Evolutionary conservation across 2,113 vertebrate species (phyloP).

Genomic region (Platysteira castanea): DNA sequence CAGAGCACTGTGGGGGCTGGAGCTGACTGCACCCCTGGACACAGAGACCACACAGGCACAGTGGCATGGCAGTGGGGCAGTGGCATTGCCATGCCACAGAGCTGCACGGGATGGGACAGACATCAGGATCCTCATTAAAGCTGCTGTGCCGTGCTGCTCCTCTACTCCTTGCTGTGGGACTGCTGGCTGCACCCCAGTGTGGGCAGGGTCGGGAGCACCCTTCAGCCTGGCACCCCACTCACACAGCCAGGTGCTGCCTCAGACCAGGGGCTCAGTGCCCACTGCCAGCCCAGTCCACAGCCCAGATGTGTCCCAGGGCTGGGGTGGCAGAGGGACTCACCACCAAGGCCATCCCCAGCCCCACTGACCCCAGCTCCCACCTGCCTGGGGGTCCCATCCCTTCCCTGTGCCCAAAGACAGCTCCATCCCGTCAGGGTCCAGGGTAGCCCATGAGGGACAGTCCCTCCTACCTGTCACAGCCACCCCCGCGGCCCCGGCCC

Average conservation of each 20-base stretch:
- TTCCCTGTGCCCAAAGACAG: neutral
- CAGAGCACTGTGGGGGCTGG: neutral
- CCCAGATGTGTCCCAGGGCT: neutral
- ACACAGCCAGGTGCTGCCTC: neutral
- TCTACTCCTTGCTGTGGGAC: accelerated
- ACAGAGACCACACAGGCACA: accelerated
- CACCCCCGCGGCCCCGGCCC: neutral
- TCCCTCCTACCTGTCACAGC: neutral
- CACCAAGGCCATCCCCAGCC: accelerated
- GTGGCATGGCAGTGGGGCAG: accelerated
- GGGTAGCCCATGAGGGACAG: accelerated
- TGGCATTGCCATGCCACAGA: accelerated
- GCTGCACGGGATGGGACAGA: accelerated
- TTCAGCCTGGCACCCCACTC: neutral
- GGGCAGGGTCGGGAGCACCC: neutral
- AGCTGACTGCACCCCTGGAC: neutral
- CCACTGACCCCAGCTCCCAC: neutral
- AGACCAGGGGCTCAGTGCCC: accelerated
- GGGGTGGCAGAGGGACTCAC: too few species aligned
- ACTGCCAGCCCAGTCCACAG: neutral
- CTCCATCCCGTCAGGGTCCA: accelerated
- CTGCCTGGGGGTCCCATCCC: accelerated
- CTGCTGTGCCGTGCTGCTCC: accelerated
- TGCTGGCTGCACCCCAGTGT: accelerated
- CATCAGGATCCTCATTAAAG: neutral